Evolutionary conservation across 2,113 vertebrate genomes (phyloP), one percentile per base, ranked within the genome.

Genomic region (Boulengeromyrus knoepffleri): DNA sequence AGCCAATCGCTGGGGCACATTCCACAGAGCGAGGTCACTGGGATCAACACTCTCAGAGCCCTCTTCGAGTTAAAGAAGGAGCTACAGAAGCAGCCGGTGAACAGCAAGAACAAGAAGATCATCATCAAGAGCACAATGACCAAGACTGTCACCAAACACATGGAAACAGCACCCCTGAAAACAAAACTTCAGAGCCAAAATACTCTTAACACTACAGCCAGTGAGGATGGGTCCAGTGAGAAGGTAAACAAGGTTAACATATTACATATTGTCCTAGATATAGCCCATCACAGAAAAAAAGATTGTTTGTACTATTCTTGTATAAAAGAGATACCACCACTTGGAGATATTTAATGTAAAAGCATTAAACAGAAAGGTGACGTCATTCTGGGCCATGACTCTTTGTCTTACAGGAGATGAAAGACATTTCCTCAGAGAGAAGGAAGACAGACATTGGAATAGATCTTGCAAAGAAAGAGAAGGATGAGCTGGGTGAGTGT

Each of bases 391-490:
- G 45, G n/a, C 15, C 89, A 56, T 45, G 53, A 9, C 27, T 15
- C 87, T 19, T 93, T 89, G 31, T 88, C 49, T 47, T 90, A 58
- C 53, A 96, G 95, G 93, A 90, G 66, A 53, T 84, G 89, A 92
- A 89, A 86, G 90, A 89, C 66, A 92, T 36, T 45, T 2, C 1
- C 0, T 2, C 10, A 9, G 93, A 94, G 31, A 94, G 92, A 90
- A 95, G 93, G 80, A 95, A 91, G 93, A 95, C 94, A 45, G 89
- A 92, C 19, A 94, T 93, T 4, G 95, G 93, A 1, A 88, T 94
- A 56, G 92, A 93, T 90, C 92, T 93, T 92, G 95, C 95, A 91
- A 92, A 89, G 89, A 52, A 91, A 46, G 74, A 80, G 39, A 42
- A 39, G 36, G 15, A 19, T 19, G 17, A 80, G n/a, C 17, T 19